Percentiles rank a stretch among this genome's conserved stretches.
phyloP scores from a whole-genome alignment of 2,797 vertebrate species.

The Tamandua tetradactyla region DNA sequence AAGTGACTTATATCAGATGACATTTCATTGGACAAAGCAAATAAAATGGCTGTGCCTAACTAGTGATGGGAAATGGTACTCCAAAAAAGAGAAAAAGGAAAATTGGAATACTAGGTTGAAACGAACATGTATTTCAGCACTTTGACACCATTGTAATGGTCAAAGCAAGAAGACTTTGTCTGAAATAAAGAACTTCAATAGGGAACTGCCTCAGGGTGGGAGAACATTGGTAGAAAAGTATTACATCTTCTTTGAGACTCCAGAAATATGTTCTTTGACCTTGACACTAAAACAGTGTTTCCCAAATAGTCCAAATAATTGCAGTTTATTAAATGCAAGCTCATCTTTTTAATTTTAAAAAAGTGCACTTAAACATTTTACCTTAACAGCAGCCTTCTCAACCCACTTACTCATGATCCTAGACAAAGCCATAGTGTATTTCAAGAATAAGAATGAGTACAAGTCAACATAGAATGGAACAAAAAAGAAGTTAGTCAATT shows the following conservation, averaged over 20 bases:
- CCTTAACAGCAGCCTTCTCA: neutral
- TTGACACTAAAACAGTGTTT: neutral
- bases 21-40: neutral
- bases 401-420: neutral
- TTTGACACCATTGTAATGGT: neutral
- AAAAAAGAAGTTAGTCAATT: neutral
- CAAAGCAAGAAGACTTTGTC: neutral
- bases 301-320: neutral
- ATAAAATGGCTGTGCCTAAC: neutral
- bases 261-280: neutral
- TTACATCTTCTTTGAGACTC: neutral
- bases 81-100: neutral
- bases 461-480: neutral
- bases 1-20: neutral
- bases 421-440: neutral
- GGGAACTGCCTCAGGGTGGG: neutral
- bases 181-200: neutral
- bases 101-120: neutral
- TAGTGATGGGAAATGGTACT: neutral
- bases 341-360: conserved; percentile 11
- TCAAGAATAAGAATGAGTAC: neutral
- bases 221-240: neutral
- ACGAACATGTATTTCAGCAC: neutral
- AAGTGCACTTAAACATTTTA: conserved; percentile 6
- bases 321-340: neutral